Evolutionary conservation across 2,888 invertebrate genomes (phyloP), one percentile per base, ranked within the genome.

Genomic region (Microctonus brassicae): DNA sequence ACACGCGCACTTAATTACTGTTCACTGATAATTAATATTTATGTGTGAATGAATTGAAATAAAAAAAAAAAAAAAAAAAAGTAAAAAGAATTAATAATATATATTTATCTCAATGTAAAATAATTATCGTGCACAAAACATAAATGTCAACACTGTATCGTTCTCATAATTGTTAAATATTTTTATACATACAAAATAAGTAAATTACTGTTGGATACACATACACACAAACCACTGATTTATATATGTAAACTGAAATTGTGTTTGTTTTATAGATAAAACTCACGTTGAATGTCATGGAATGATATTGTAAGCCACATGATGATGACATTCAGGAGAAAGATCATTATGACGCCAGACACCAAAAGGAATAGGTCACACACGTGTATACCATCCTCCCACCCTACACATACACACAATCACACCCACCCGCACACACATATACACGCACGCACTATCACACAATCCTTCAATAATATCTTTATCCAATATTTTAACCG

Each of bases 281-380:
- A 42, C 11, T 29, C n/a, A 39, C 52, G 61, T 52, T 68, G 22
- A 22, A 34, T 68, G 60, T 60, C 24, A 33, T 61, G 22, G 52
- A 33, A 34, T 33, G 61, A 60, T 34, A 47, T 5, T 20, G 26
- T 11, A 60, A 29, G 33, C 60, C 42, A 29, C 24, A 47, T 52
- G 20, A 29, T 26, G 22, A 61, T n/a, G n/a, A n/a, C 52, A 13
- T 60, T 68, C 42, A 11, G 39, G 62, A 62, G 26, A 7, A 22
- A 20, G 26, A 39, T 60, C 61, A 57, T 60, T 60, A 33, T 68
- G 42, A 24, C 47, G 26, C 52, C 58, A 47, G 20, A 34, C 33
- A 26, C 17, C n/a, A n/a, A n/a, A 26, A 68, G 4, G 29, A 57
- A 24, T 66, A n/a, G 20, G 17, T 60, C 55, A 22, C 36, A 24